Conservation (phyloP, 2,888 invertebrate species). For the Drosophila engyochracea region DNA sequence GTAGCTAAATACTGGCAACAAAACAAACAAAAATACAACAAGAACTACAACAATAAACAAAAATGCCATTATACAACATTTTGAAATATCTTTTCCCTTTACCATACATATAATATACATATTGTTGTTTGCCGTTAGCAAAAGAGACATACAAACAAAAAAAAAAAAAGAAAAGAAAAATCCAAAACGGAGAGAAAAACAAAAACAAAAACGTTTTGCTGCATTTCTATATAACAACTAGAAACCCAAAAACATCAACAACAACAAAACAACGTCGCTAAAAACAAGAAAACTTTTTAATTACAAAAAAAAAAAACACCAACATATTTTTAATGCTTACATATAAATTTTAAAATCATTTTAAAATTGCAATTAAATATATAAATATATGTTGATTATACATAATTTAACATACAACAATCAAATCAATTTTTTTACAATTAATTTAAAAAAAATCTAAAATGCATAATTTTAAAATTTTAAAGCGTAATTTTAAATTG, state of each 20-base stretch:
- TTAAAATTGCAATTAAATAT: slow-evolving; percentile 56
- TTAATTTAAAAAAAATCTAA: slow-evolving; percentile 60
- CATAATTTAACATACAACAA: slow-evolving; percentile 57
- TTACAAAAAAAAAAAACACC: slow-evolving; percentile 38
- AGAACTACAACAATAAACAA: slow-evolving; percentile 52
- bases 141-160: slow-evolving; percentile 35
- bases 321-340: slow-evolving; percentile 48
- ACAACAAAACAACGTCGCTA: slow-evolving; percentile 73
- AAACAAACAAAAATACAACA: slow-evolving; percentile 56
- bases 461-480: slow-evolving; percentile 67
- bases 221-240: slow-evolving; percentile 61
- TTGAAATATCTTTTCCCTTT: slow-evolving; percentile 55
- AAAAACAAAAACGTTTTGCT: slow-evolving; percentile 75
- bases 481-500: slow-evolving; percentile 69
- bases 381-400: slow-evolving; percentile 46
- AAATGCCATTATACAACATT: slow-evolving; percentile 51
- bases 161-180: slow-evolving; percentile 52
- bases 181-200: slow-evolving; percentile 74
- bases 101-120: slow-evolving; percentile 52
- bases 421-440: slow-evolving; percentile 45
- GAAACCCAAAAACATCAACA: slow-evolving; percentile 48
- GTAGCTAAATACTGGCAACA: slow-evolving; percentile 45
- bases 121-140: slow-evolving; percentile 75
- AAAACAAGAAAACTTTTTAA: slow-evolving; percentile 79
- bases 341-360: slow-evolving; percentile 58